Base-by-base conservation (phyloP, 1,140 invertebrate genomes). In the Bombyx mori region DNA sequence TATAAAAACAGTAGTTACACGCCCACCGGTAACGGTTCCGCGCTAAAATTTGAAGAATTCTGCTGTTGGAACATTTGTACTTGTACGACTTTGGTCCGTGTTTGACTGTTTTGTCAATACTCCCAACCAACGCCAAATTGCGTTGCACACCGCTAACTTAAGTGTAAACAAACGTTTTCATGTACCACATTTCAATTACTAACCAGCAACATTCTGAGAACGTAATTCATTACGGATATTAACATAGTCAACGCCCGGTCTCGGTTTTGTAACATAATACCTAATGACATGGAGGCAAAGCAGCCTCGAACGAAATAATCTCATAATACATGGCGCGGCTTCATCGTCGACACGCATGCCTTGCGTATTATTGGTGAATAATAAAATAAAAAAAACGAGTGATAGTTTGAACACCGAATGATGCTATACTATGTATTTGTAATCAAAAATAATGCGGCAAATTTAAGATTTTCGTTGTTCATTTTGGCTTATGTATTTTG, bases 111-210 rank as follows among this genome's bases (percentile, higher is more conserved):
- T 66, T 49, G 66, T 69, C 66, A 65, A 71, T 71, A 71, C 63
- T 66, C 66, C 62, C 66, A 50, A 64, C 62, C 66, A 50, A 64
- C 58, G 54, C 54, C 60, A 45, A 62, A 58, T 58, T 54, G 52
- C 50, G 50, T 61, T 61, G 65, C 62, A 55, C 57, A 58, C 57
- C 58, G 66, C 66, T 77, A 79, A 78, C 57, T 70, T 77, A 62
- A 60, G 52, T 55, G 67, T 78, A 82, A 82, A 79, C 73, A 79
- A 75, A 75, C 65, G 75, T 75, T 75, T 66, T 69, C 65, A 71
- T 35, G 4, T 72, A 64, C 66, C 64, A 68, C 66, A 65, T 56
- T 58, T 50, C 47, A 47, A 47, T 60, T 8, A 48, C 66, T 68
- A 76, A 69, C 57, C 73, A 69, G 62, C 75, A 67, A 66, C 53